Conservation (phyloP, 2,888 invertebrate genomes). For the Cryptophagus acutangulus region DNA sequence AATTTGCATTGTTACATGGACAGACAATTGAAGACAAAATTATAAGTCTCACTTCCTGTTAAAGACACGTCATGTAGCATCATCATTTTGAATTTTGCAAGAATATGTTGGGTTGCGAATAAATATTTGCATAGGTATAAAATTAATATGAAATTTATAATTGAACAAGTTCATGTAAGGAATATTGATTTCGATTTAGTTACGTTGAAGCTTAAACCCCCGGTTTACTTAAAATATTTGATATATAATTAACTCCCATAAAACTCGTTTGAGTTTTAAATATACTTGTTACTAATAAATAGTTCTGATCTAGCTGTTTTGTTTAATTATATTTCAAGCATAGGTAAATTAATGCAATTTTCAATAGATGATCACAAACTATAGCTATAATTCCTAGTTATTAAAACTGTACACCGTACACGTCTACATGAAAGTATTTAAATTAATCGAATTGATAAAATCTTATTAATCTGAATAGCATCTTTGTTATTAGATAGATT, state of each 20-base stretch:
- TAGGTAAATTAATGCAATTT: conserved; percentile 1
- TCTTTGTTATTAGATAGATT: not conserved
- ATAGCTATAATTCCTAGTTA: conserved; percentile 1
- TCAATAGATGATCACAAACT: conserved; percentile 1
- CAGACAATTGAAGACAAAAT: conserved; percentile 1
- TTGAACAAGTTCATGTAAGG: not conserved
- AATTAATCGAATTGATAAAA: conserved; percentile 1
- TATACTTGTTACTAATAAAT: not conserved
- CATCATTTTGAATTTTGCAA: not conserved
- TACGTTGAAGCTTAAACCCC: no score
- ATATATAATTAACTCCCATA: not conserved
- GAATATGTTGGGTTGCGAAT: not conserved
- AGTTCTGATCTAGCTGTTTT: conserved; percentile 1
- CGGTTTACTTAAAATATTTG: no score
- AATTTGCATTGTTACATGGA: conserved; percentile 1
- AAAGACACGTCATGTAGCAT: not conserved
- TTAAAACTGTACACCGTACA: conserved; percentile 1
- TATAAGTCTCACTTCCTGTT: conserved; percentile 2
- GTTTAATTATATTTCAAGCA: not conserved
- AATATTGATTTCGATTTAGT: no score
- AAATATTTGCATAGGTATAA: not conserved
- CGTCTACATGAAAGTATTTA: not conserved
- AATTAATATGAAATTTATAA: not conserved
- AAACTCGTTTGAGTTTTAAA: not conserved
- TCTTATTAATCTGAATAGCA: not conserved